Evolutionary conservation across 1,140 invertebrate species (phyloP), one percentile per base, ranked within the genome.

Genomic region (Sycobia sp.): DNA sequence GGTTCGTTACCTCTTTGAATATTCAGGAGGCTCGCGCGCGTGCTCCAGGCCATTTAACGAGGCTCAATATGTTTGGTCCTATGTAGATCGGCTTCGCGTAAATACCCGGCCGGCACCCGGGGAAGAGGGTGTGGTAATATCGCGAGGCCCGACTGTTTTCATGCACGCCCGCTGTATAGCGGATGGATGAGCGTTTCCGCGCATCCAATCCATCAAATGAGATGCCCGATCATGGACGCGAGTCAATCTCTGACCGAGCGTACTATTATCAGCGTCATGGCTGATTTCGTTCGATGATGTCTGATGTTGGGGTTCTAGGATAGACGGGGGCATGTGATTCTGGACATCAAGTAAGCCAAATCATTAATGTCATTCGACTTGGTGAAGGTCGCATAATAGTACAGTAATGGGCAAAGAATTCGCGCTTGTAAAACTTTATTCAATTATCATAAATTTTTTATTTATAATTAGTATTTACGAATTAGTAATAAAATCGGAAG

Each of bases 1-100:
- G 73, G 72, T 76, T 77, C 75, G 77, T 79, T 78, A 79, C 69
- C 70, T 78, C 70, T 72, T 78, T 79, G 78, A 80, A 79, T 80
- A 80, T 79, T 79, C 77, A 80, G 66, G 69, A 79, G 74, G 76
- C 75, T 75, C 70, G 75, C 73, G 38, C 46, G 68, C 74, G 73
- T 77, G 75, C 76, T 72, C 68, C 66, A 62, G 73, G 75, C 75
- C 73, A 76, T 78, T 78, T 74, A 67, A 69, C 65, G 61, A 65
- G 69, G 68, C 69, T 79, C 78, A 78, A 80, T 79, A 78, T 78
- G 76, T 80, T 80, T 75, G 71, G 67, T 71, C 75, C 73, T 77
- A 75, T 73, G 71, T 72, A 78, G 68, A 78, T 77, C 67, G 69
- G 70, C 70, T 68, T 13, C 16, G 5, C 59, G 66, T 74, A 77